Base-by-base conservation (phyloP, 92 coral and sea anemone genomes). In the Porites cylindrica region DNA sequence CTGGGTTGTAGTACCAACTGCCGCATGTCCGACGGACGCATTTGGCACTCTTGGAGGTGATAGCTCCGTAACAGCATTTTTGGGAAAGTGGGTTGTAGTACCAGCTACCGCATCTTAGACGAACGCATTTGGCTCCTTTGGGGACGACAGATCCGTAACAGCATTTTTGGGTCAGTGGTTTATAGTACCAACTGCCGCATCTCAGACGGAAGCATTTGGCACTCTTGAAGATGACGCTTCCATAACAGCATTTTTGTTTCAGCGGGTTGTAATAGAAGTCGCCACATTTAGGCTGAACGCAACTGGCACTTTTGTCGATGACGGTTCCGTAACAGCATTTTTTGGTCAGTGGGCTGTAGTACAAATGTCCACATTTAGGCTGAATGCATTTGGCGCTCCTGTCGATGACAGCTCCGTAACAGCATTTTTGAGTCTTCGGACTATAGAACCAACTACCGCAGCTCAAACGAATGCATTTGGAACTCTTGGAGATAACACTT, bases 21-120 rank as follows among this genome's bases (percentile, higher is more conserved):
- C 74, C 84, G 12, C 84, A 80, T 79, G n/a, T 63, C n/a, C 7
- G 60, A 3, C 18, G 19, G 47, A 38, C 47, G 26, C 84, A 80
- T 8, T 1, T 21, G 14, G 14, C 3, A 6, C 6, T 1, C 21
- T 21, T 80, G 16, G 4, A 10, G 23, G 50, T 53, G 23, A 66
- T 23, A 47, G 7, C 43, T 29, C 51, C 51, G 12, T 7, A 67
- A 53, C 85, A 81, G 59, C 85, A 81, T 68, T 43, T 32, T 6
- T 56, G 77, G 59, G 32, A 56, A 5, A 4, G 7, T 29, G 77
- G 85, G 13, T 38, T 72, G 77, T 72, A 72, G 59, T 6, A 50
- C 56, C 4, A 8, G 13, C 21, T 1, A n/a, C 76, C 76, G 19
- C 76, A 72, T 17, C 23, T 20, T 11, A 2, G 47, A 3, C 72